Base-by-base conservation (phyloP, 2,113 vertebrate genomes). In the Ascaphus truei region DNA sequence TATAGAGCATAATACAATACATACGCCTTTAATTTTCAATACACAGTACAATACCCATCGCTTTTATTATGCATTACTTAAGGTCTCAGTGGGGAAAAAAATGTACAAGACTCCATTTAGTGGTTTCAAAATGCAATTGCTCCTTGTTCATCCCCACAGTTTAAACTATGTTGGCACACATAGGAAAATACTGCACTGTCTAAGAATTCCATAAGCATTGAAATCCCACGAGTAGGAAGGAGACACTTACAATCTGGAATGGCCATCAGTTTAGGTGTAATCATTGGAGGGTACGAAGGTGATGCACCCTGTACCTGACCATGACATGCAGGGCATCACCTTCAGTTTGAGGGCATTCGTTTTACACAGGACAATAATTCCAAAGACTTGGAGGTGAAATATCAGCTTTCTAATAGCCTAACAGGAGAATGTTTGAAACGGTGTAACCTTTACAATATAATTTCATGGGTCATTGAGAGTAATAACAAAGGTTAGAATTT, bases 401-500 rank as follows among this genome's bases (percentile, higher is more conserved):
- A 45, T n/a, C 56, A 43, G 16, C 39, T 67, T 45, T 58, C 57
- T 68, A 47, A 68, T 58, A 15, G 43, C 41, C 55, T 58, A 34
- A 56, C 10, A 68, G 11, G 20, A 65, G 62, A 58, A 59, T 59
- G 27, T 34, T 41, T 37, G n/a, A 33, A 26, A 47, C 52, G 20
- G 62, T 66, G 64, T 47, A 23, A 68, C 33, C 34, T 39, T 57
- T 30, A 57, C 31, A 29, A 47, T 43, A 57, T 53, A 68, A 68
- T 68, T 58, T 48, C 65, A 68, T 50, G 65, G 53, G 39, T 68
- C 65, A 68, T 68, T 48, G 39, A 58, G 41, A 66, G 5, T 27
- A 57, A 58, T 23, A 58, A 48, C 51, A 53, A 13, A 27, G 23
- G 30, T 37, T 16, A 15, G 22, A 36, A 31, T 36, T 18, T 25